Conservation (phyloP, 2,113 vertebrate species). For the Bungarus multicinctus region DNA sequence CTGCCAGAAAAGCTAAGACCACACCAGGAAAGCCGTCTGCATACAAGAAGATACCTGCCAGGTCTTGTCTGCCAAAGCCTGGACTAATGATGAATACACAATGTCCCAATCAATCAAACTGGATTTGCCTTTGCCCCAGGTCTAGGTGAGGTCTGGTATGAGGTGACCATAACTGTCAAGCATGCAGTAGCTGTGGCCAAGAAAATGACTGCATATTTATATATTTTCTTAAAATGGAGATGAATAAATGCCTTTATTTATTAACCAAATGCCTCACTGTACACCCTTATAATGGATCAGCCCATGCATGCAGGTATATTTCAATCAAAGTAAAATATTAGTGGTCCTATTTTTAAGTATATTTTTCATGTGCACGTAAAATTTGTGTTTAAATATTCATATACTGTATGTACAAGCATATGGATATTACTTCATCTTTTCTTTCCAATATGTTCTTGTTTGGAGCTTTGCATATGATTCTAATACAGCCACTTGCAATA, state of each 20-base stretch:
- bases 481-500: slow-evolving; percentile 44
- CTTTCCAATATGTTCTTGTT: slow-evolving; percentile 26
- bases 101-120: slow-evolving; percentile 74
- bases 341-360: neutral
- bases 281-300: neutral
- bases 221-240: slow-evolving; percentile 64
- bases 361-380: slow-evolving; percentile 13
- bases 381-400: slow-evolving; percentile 9
- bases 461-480: slow-evolving; percentile 54
- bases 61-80: slow-evolving; percentile 76
- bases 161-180: slow-evolving; percentile 75
- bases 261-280: slow-evolving; percentile 26
- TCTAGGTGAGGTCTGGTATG: slow-evolving; percentile 77
- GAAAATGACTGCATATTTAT: slow-evolving; percentile 68
- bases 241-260: slow-evolving; percentile 68
- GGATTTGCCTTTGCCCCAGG: slow-evolving; percentile 73
- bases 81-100: slow-evolving; percentile 80
- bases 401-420: neutral
- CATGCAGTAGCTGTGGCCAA: slow-evolving; percentile 62
- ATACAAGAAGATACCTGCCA: slow-evolving; percentile 80
- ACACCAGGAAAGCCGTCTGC: slow-evolving; percentile 75
- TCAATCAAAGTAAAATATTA: neutral
- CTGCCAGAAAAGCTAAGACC: slow-evolving; percentile 77
- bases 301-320: neutral
- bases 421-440: slow-evolving; percentile 42